Evolutionary conservation across 2,888 invertebrate species (phyloP).

Genomic region (Apamea crenata): DNA sequence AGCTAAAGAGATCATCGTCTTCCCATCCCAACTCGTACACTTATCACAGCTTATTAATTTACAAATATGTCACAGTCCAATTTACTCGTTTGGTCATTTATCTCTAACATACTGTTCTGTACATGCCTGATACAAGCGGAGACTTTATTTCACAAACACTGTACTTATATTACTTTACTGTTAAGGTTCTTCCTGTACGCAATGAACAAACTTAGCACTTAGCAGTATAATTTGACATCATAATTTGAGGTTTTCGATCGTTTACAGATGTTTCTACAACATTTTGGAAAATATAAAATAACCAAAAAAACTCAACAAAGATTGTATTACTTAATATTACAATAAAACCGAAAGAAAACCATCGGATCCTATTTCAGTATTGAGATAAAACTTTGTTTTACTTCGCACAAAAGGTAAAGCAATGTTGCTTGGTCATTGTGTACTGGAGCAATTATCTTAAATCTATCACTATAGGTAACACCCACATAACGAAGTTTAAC

Average conservation of each 20-base stretch:
- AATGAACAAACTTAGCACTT: conserved; percentile 14
- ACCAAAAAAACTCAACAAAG: not conserved
- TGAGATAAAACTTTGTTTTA: not conserved
- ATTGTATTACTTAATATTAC: not conserved
- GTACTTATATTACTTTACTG: conserved; percentile 7
- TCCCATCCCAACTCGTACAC: conserved; percentile 73
- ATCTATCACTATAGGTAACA: conserved; percentile 69
- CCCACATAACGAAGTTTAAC: conserved; percentile 66
- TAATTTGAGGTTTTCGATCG: not conserved
- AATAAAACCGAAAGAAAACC: not conserved
- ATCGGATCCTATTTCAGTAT: not conserved
- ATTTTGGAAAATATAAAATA: too few relatives aligned
- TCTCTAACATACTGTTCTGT: conserved; percentile 67
- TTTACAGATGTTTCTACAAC: not conserved
- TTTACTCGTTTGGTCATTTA: conserved; percentile 82
- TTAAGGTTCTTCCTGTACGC: conserved; percentile 20
- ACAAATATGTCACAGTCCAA: conserved; percentile 81
- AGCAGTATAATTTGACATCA: not conserved
- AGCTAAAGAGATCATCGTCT: conserved; percentile 67
- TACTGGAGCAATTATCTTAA: conserved; percentile 48
- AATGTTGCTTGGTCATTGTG: conserved; percentile 26
- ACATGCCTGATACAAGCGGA: conserved; percentile 66
- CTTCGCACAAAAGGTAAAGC: not conserved
- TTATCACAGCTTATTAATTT: conserved; percentile 89
- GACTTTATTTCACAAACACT: conserved; percentile 56